Evolutionary conservation across 1,140 invertebrate genomes (phyloP), one percentile per base, ranked within the genome.

Genomic region (Atopsyche davidsoni): DNA sequence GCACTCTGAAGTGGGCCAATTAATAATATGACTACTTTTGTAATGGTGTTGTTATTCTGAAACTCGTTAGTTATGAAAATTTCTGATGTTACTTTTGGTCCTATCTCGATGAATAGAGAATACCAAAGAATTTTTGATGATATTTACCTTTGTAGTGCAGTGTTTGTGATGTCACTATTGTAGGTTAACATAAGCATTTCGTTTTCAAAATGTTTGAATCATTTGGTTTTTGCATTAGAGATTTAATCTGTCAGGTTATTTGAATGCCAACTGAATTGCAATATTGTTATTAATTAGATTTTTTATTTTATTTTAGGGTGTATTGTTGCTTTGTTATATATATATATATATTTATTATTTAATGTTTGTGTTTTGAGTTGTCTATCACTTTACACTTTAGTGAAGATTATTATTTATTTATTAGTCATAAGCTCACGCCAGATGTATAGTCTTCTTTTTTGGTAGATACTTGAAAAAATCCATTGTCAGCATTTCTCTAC

Each of bases 61-160:
- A n/a, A n/a, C n/a, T n/a, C n/a, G n/a, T n/a, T n/a, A n/a, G n/a
- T n/a, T n/a, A n/a, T n/a, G n/a, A n/a, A n/a, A n/a, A n/a, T n/a
- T n/a, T n/a, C n/a, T n/a, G n/a, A n/a, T n/a, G n/a, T n/a, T n/a
- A n/a, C n/a, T n/a, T n/a, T n/a, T n/a, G n/a, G n/a, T n/a, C n/a
- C n/a, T n/a, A n/a, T n/a, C n/a, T n/a, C n/a, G n/a, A n/a, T n/a
- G n/a, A n/a, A n/a, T n/a, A n/a, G n/a, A n/a, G n/a, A n/a, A n/a
- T n/a, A 40, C 11, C 41, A 53, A 60, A 60, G 64, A 66, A 58
- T 61, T 64, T 47, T 63, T 45, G 56, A 38, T 49, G 59, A 28
- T 28, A 28, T 28, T 28, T 7, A 28, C n/a, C n/a, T n/a, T n/a
- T n/a, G n/a, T n/a, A n/a, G n/a, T n/a, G n/a, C n/a, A n/a, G n/a